phyloP scores from a whole-genome alignment of 23 tunicate species.

The Oikopleura albicans region DNA sequence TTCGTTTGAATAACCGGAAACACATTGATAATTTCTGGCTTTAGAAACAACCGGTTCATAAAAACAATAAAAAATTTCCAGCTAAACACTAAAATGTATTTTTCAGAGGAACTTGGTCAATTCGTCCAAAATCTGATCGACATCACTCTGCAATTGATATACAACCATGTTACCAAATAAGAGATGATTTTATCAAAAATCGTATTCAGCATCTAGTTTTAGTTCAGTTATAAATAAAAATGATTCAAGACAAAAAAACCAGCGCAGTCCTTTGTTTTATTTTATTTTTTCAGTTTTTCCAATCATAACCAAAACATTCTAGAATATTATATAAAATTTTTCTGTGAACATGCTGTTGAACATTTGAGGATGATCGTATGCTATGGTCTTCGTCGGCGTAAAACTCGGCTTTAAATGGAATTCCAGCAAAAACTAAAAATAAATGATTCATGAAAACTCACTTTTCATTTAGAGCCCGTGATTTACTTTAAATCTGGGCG shows the following conservation, averaged over 20 bases:
- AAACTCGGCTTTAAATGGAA: neutral
- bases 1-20: too few relatives aligned
- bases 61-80: neutral
- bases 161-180: neutral
- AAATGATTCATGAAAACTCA: too few relatives aligned
- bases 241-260: too few relatives aligned
- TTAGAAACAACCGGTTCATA: too few relatives aligned
- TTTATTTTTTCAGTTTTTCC: neutral
- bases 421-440: neutral
- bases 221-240: too few relatives aligned
- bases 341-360: neutral
- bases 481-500: too few relatives aligned
- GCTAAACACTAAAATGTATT: neutral
- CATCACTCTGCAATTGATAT: neutral
- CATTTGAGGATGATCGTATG: neutral
- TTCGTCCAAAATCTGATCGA: neutral
- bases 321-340: neutral
- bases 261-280: too few relatives aligned
- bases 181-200: neutral
- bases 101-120: neutral
- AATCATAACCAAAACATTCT: neutral
- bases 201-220: too few relatives aligned
- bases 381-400: conserved; percentile 14
- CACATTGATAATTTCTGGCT: too few relatives aligned
- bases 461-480: too few relatives aligned